Percentiles rank a stretch among this genome's conserved stretches.
Evolutionary conservation across 2,888 invertebrate genomes (phyloP).

Genomic region (Lithophane semibrunnea): DNA sequence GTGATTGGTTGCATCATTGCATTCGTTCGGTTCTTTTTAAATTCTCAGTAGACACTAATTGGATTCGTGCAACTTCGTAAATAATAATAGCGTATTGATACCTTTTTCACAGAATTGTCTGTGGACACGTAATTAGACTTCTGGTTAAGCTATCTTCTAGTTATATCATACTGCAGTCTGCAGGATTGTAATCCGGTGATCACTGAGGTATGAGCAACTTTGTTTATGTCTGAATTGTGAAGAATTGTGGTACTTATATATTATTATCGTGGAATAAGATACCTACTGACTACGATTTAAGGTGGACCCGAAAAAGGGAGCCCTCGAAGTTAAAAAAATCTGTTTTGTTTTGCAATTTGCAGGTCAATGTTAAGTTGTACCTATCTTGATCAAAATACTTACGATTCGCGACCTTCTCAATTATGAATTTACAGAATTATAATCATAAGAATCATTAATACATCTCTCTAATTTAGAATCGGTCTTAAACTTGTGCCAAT

Average conservation of each 20-base stretch:
- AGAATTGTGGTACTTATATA: not conserved
- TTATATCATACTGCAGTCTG: not conserved
- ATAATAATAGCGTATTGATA: not conserved
- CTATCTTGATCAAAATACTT: no score
- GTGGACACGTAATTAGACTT: not conserved
- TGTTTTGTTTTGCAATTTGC: no score
- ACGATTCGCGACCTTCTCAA: no score
- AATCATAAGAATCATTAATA: no score
- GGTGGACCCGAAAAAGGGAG: no score
- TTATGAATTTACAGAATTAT: no score
- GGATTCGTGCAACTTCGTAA: slow-evolving; percentile 1
- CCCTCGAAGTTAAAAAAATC: no score
- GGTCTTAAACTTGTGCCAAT: not conserved
- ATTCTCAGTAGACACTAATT: not conserved
- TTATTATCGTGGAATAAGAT: not conserved
- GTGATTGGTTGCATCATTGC: not conserved
- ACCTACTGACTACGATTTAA: not conserved
- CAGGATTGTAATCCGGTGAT: no score
- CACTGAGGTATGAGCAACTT: not conserved
- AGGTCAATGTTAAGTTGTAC: no score
- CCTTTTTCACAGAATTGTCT: not conserved
- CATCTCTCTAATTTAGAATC: no score
- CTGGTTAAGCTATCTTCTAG: not conserved
- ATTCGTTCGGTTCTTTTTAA: not conserved
- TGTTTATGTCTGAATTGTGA: not conserved